Evolutionary conservation across 2,797 vertebrate genomes (phyloP).

Genomic region (Myioborus miniatus): DNA sequence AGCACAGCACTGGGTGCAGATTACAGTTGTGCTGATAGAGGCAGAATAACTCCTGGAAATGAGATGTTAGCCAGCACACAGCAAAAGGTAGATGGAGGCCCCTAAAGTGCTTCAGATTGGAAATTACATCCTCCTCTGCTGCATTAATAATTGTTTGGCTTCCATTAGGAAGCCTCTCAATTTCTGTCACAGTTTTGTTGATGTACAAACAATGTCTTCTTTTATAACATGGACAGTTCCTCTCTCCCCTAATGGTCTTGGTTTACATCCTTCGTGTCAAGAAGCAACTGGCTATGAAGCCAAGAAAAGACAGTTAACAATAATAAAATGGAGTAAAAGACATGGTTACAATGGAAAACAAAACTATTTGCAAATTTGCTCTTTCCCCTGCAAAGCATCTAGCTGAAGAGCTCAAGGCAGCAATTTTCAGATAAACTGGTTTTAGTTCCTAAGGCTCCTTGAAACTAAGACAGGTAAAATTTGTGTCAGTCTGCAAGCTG

Average conservation of each 20-base stretch:
- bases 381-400: background rate
- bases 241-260: background rate
- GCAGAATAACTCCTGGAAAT: constrained; percentile 53
- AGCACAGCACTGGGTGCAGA: constrained; percentile 26
- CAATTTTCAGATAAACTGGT: background rate
- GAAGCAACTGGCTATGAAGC: background rate
- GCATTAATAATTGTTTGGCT: constrained; percentile 1
- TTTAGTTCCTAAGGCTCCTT: background rate
- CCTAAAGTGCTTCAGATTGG: constrained; percentile 9
- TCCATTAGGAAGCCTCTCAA: constrained; percentile 8
- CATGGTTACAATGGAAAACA: background rate
- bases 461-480: background rate
- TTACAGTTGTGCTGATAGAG: constrained; percentile 36
- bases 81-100: constrained; percentile 19
- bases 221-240: background rate
- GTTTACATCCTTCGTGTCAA: background rate
- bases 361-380: background rate
- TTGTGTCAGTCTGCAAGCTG: background rate
- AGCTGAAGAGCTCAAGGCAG: background rate
- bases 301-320: background rate
- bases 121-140: constrained; percentile 20
- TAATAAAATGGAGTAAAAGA: background rate
- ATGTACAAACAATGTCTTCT: background rate
- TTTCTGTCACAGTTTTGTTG: background rate
- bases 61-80: constrained; percentile 33